Conservation (phyloP, 2,888 invertebrate species). For the Petrophora chlorosata region DNA sequence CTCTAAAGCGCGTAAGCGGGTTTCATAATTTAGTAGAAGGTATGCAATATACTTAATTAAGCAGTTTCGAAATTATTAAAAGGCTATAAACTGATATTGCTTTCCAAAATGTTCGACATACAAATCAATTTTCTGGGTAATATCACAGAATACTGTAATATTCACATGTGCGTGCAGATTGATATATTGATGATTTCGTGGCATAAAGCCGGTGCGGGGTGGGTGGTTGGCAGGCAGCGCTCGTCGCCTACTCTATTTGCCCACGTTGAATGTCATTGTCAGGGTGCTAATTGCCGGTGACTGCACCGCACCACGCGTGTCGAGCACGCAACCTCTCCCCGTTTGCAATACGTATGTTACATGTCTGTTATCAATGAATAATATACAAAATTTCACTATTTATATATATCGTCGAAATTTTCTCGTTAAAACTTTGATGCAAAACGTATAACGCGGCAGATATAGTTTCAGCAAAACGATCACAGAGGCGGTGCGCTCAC, state of each 20-base stretch:
- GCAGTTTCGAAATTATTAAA: too few relatives aligned
- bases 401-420: slow-evolving; percentile 29
- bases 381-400: slow-evolving; percentile 49
- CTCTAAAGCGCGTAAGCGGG: too few relatives aligned
- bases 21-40: too few relatives aligned
- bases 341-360: slow-evolving; percentile 41
- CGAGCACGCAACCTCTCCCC: slow-evolving; percentile 37
- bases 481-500: slow-evolving; percentile 34
- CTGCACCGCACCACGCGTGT: slow-evolving; percentile 43
- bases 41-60: too few relatives aligned
- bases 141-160: too few relatives aligned
- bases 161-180: too few relatives aligned
- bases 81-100: too few relatives aligned
- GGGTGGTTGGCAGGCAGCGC: slow-evolving; percentile 37
- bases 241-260: slow-evolving; percentile 65
- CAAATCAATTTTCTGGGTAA: too few relatives aligned
- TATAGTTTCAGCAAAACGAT: slow-evolving; percentile 39
- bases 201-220: slow-evolving; percentile 35
- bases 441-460: slow-evolving; percentile 25
- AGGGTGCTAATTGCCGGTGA: slow-evolving; percentile 70
- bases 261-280: slow-evolving; percentile 81
- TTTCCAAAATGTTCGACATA: too few relatives aligned
- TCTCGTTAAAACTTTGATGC: slow-evolving; percentile 51
- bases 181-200: slow-evolving; percentile 4
- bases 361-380: slow-evolving; percentile 45